These are phyloP conservation scores for Sebastolobus altivelis DNA, from an alignment of 2,797 vertebrate genomes.

Conservation along the genomic window DNA sequence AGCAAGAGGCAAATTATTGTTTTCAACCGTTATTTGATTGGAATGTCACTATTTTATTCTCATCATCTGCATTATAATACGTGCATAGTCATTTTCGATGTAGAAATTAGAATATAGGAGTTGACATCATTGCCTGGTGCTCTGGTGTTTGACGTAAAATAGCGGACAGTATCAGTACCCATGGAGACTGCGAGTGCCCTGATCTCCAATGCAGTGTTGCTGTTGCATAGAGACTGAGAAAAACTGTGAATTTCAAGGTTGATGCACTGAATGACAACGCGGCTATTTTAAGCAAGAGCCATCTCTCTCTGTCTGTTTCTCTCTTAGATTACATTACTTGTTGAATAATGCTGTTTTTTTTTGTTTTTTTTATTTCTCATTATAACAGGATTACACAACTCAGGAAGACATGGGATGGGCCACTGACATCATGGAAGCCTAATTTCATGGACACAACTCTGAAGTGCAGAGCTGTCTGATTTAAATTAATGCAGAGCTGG, in stretches of 20 bases:
- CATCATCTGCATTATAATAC: neutral
- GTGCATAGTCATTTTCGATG: neutral
- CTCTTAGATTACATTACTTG: slow-evolving; percentile 48
- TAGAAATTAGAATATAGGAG: slow-evolving; percentile 10
- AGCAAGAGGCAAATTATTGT: neutral
- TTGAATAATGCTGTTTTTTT: slow-evolving; percentile 42
- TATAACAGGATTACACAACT: slow-evolving; percentile 64
- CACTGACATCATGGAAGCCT: slow-evolving; percentile 41
- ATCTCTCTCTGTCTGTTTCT: neutral
- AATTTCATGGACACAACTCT: slow-evolving; percentile 48
- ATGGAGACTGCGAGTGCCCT: slow-evolving; percentile 76
- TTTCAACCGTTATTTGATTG: neutral
- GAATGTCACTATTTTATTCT: neutral
- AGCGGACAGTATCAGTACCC: slow-evolving; percentile 70
- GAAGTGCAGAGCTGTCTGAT: slow-evolving; percentile 38
- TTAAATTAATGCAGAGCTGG: slow-evolving; percentile 46
- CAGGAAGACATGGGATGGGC: slow-evolving; percentile 64
- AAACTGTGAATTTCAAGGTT: slow-evolving; percentile 73
- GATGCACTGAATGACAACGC: slow-evolving; percentile 73
- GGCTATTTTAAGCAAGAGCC: slow-evolving; percentile 60
- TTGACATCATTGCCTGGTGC: slow-evolving; percentile 46
- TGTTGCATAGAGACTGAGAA: slow-evolving; percentile 78
- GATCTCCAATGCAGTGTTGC: slow-evolving; percentile 74
- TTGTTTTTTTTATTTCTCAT: slow-evolving; percentile 8
- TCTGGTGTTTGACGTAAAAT: slow-evolving; percentile 65